Evolutionary conservation across 2,113 vertebrate genomes (phyloP).

Genomic region (Bambusicola thoracicus): DNA sequence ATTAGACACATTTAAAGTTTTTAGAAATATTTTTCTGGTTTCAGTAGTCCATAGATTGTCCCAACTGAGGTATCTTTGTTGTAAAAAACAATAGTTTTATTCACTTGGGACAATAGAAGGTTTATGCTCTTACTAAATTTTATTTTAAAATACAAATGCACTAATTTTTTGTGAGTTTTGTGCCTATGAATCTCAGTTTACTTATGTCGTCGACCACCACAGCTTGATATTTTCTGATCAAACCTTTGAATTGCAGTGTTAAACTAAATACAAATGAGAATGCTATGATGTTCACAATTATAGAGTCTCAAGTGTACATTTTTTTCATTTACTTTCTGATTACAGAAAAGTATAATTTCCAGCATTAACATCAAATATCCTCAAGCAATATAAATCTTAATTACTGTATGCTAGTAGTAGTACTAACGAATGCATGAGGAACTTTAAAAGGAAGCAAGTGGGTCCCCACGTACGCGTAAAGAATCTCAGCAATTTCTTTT

Average conservation of each 20-base stretch:
- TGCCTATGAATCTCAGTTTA: neutral
- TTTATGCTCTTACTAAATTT: neutral
- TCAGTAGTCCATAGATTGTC: neutral
- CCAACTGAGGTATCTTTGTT: neutral
- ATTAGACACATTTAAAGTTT: neutral
- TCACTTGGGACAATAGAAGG: neutral
- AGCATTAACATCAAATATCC: slow-evolving; percentile 40
- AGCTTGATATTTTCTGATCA: neutral
- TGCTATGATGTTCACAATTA: neutral
- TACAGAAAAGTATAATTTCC: slow-evolving; percentile 30
- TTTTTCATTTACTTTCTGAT: neutral
- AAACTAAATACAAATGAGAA: neutral
- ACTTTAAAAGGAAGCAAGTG: slow-evolving; percentile 31
- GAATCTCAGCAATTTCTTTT: slow-evolving; percentile 37
- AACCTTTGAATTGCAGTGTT: neutral
- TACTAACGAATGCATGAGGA: neutral
- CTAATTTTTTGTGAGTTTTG: neutral
- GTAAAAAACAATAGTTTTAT: neutral
- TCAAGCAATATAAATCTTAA: slow-evolving; percentile 65
- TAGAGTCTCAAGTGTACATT: neutral
- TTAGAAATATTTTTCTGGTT: neutral
- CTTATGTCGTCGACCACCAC: neutral
- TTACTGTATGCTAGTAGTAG: slow-evolving; percentile 25
- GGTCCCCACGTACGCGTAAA: slow-evolving; percentile 38
- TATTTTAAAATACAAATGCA: neutral